Evolutionary conservation across 2,797 vertebrate species (phyloP), one percentile per base, ranked within the genome.

Genomic region (Gambusia yucatana): DNA sequence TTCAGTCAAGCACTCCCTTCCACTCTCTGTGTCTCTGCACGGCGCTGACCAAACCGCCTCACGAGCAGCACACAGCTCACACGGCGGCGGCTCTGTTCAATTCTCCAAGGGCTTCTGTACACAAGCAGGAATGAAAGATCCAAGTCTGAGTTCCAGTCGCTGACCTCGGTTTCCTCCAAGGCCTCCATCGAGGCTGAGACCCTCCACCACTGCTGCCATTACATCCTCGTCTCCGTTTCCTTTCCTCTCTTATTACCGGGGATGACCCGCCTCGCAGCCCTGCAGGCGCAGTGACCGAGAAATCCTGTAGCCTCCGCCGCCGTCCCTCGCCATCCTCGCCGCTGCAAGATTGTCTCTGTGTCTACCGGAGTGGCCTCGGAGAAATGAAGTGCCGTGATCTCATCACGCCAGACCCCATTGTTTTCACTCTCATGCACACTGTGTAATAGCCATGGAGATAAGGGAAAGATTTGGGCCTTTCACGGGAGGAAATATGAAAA

Each of bases 391-490:
- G 92, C 84, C 84, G 33, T 92, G 93, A 94, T 94, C 92, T 93
- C 91, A 91, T 93, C 93, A 89, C 84, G 59, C 78, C 82, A 80
- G 82, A 84, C 87, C 92, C 92, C 91, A 92, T 93, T 93, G 93
- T 94, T 92, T 94, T 93, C 92, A 89, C 90, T 90, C 91, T 89
- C 89, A 79, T 90, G 88, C 88, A 89, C 90, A 87, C 87, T 89
- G 92, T 90, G 92, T 93, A 94, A 93, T 92, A 86, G 89, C 91
- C 92, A 92, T 85, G 90, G 88, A 92, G 92, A 94, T 93, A 91
- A 94, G 93, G 82, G 89, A 85, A 90, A 93, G 93, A 94, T 92
- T 93, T 91, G 86, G 92, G 87, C 92, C 88, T 92, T 90, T 93
- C 87, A 88, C 80, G 75, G 86, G 84, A 88, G 87, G 91, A 92